phyloP scores from a whole-genome alignment of 2,113 vertebrate species.

The Oriolus oriolus region DNA sequence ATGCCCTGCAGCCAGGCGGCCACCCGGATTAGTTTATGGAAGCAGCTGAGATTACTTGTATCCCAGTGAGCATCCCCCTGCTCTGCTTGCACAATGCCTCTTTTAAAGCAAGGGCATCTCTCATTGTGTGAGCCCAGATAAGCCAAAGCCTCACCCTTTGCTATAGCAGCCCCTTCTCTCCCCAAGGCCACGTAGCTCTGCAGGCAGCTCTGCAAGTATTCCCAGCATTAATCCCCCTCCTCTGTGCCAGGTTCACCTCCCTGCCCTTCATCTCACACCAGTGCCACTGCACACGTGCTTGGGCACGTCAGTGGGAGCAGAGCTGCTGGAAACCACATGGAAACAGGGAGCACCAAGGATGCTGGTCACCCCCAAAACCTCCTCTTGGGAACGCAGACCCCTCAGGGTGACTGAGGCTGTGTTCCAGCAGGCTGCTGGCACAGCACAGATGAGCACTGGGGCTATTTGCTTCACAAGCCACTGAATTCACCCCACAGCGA shows the following conservation, averaged over 20 bases:
- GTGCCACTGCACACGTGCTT: accelerated
- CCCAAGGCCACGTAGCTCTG: not conserved
- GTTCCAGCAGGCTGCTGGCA: not conserved
- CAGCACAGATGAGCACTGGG: not conserved
- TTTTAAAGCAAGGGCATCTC: not conserved
- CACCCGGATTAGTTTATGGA: not conserved
- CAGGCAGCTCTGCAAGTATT: not conserved
- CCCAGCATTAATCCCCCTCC: not conserved
- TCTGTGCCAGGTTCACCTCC: not conserved
- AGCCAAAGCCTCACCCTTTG: not conserved
- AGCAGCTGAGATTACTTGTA: not conserved
- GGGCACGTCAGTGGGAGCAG: accelerated
- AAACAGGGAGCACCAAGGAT: not conserved
- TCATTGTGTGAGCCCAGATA: constrained; percentile 34
- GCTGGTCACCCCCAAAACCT: not conserved
- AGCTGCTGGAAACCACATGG: not conserved
- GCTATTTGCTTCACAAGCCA: not conserved
- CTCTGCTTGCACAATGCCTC: not conserved
- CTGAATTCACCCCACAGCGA: not conserved
- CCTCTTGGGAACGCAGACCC: not conserved
- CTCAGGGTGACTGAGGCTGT: accelerated
- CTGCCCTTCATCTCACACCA: accelerated
- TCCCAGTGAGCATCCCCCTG: not conserved
- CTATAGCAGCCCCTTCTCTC: not conserved
- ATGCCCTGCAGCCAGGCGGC: not conserved